Evolutionary conservation across 1,140 invertebrate species (phyloP), one percentile per base, ranked within the genome.

Genomic region (Thalassaphorura encarpata): DNA sequence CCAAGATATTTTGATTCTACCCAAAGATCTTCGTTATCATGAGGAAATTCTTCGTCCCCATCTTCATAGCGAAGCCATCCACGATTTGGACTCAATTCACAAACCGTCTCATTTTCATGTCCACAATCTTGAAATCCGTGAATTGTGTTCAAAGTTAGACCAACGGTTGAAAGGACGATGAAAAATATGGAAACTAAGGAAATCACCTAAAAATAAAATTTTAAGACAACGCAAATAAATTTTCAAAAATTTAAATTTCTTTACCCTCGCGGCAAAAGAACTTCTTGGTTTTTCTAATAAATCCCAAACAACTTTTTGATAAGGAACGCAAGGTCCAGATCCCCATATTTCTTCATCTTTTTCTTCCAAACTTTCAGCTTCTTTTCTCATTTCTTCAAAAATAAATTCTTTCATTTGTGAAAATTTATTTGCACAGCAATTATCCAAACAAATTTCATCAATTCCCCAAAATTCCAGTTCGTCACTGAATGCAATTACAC

Each of bases 351-450:
- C 92, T 69, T 94, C 90, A 67, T 96, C 91, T 5, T 90, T 77
- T 69, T 96, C 87, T 50, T 87, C 74, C 39, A 97, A 75, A 28
- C 88, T 92, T 71, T 97, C 93, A 2, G 91, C 91, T 74, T 97
- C 94, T 71, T 97, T 97, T 39, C 92, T 77, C 87, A 97, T 97
- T 72, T 97, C 94, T 74, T 97, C 93, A 74, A 94, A 90, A 1
- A 97, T 92, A 70, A 96, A 89, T 72, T 97, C 93, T 72, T 97
- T 97, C 55, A 91, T 78, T 74, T 97, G 92, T 71, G 97, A 91
- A 72, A 97, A 97, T 69, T 95, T 96, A 76, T 97, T 92, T 72
- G 97, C 92, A 72, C 94, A 97, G 73, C 94, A 97, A 21, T 89
- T 93, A 73, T 97, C 93, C 62, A 97, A 76, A 71, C 96, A 97